phyloP scores from a whole-genome alignment of 2,888 invertebrate species.

The Serripes groenlandicus region DNA sequence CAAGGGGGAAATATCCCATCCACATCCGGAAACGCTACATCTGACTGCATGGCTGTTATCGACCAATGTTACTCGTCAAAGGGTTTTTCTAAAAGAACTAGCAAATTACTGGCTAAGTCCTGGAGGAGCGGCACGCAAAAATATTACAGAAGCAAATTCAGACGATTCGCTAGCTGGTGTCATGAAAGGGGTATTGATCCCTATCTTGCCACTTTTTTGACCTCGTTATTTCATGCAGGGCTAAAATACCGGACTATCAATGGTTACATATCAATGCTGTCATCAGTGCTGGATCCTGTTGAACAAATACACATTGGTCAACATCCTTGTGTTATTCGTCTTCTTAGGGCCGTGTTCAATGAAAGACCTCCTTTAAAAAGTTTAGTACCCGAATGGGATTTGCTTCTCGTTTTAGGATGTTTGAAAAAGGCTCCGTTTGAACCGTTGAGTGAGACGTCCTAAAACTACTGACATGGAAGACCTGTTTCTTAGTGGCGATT shows the following conservation, averaged over 20 bases:
- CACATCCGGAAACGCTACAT: constrained; percentile 23
- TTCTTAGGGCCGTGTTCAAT: constrained; percentile 45
- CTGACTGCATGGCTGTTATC: constrained; percentile 41
- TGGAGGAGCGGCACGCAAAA: constrained; percentile 29
- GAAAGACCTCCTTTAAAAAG: constrained; percentile 38
- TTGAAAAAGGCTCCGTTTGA: constrained; percentile 38
- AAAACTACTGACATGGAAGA: constrained; percentile 37
- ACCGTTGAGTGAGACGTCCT: constrained; percentile 28
- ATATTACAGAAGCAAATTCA: constrained; percentile 36
- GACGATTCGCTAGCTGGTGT: constrained; percentile 53
- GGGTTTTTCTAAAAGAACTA: constrained; percentile 31
- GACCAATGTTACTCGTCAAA: constrained; percentile 31
- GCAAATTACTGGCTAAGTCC: constrained; percentile 34
- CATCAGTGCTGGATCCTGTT: constrained; percentile 21
- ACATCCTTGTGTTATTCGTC: constrained; percentile 35
- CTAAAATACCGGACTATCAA: constrained; percentile 24
- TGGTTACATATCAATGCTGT: constrained; percentile 34
- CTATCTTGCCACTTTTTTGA: constrained; percentile 35
- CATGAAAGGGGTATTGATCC: constrained; percentile 40
- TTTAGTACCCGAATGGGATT: constrained; percentile 50
- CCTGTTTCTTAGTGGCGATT: constrained; percentile 35
- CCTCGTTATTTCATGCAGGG: constrained; percentile 20
- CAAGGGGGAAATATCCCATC: constrained; percentile 37
- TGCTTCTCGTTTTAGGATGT: constrained; percentile 34
- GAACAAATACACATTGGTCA: constrained; percentile 31